Percentiles rank a stretch among this genome's conserved stretches.
Conservation (phyloP, 2,113 vertebrate species). For the Sebastes schlegelii region DNA sequence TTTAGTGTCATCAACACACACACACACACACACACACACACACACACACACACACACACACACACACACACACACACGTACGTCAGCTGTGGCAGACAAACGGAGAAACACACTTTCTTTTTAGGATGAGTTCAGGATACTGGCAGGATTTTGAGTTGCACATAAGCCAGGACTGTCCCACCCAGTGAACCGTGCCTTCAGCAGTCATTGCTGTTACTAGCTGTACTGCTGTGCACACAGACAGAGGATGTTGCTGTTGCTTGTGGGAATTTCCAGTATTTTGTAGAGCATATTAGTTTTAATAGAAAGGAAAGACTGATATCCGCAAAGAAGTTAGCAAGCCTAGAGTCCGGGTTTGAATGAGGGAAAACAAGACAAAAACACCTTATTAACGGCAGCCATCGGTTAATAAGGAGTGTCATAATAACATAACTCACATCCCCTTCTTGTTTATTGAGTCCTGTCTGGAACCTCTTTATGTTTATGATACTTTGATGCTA, state of each 20-base stretch:
- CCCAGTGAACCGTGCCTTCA: conserved; percentile 58
- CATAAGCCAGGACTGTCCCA: conserved; percentile 56
- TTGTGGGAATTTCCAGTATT: conserved; percentile 44
- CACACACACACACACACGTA: conserved; percentile 30
- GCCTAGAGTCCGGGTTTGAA: neutral
- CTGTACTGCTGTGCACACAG: conserved; percentile 41
- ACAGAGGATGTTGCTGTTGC: conserved; percentile 18
- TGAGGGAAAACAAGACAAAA: neutral
- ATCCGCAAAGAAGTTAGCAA: neutral
- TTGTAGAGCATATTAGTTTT: neutral
- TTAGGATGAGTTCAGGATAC: conserved; percentile 32
- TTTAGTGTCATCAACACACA: conserved; percentile 37
- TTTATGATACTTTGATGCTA: conserved; percentile 6
- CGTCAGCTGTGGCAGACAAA: conserved; percentile 24
- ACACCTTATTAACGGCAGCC: neutral
- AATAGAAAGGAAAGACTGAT: conserved; percentile 15
- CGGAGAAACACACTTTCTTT: conserved; percentile 21
- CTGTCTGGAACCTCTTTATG: conserved; percentile 13
- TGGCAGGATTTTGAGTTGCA: conserved; percentile 49
- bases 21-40: conserved; percentile 27
- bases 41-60: conserved; percentile 29
- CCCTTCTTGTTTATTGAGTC: conserved; percentile 18
- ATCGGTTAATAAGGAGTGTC: neutral
- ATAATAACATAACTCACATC: neutral
- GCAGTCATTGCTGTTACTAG: conserved; percentile 43